Conservation (phyloP, 2,888 invertebrate species). For the Tipula lateralis region DNA sequence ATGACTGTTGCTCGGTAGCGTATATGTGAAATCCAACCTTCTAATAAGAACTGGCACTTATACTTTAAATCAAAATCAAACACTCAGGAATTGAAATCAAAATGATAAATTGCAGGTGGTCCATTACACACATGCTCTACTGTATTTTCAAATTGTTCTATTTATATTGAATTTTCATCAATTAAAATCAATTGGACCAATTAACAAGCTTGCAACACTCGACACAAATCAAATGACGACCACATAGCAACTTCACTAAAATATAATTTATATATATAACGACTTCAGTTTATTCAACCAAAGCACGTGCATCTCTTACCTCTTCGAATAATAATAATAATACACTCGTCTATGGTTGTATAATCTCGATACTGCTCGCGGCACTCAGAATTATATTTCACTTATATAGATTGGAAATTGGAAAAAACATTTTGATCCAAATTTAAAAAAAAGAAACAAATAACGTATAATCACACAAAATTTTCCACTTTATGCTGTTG, state of each 20-base stretch:
- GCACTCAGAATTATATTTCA: not conserved
- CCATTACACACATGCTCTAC: too few species aligned
- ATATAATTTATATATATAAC: too few species aligned
- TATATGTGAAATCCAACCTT: too few species aligned
- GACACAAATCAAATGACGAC: not conserved
- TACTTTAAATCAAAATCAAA: too few species aligned
- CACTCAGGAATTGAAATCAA: too few species aligned
- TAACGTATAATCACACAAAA: not conserved
- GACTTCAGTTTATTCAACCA: not conserved
- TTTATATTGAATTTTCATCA: not conserved
- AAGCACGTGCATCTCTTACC: not conserved
- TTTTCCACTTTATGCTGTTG: constrained; percentile 12
- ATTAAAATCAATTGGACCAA: not conserved
- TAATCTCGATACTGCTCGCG: not conserved
- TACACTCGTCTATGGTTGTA: not conserved
- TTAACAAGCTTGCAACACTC: not conserved
- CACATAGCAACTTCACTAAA: too few species aligned
- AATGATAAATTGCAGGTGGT: too few species aligned
- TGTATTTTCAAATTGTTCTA: not conserved
- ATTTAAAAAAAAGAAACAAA: not conserved
- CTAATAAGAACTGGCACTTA: too few species aligned
- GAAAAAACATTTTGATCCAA: not conserved
- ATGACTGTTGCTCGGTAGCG: too few species aligned
- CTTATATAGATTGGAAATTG: not conserved
- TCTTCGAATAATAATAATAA: not conserved